A percentile compares a stretch with the other conserved stretches of the same genome.
Conservation (phyloP, 2,113 vertebrate species). For the Albula goreensis region DNA sequence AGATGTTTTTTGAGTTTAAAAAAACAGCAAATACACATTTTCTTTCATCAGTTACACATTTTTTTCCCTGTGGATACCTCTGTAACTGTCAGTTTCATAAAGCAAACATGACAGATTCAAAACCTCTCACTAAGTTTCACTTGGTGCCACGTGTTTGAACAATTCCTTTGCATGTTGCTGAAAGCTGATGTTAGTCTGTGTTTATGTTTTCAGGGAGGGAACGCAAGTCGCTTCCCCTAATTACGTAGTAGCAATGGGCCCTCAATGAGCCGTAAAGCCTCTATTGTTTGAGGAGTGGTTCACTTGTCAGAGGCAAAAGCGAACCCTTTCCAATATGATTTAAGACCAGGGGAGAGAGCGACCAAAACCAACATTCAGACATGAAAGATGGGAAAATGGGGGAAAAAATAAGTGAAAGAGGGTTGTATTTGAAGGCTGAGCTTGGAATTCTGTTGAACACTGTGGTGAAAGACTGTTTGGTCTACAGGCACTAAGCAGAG, state of each 20-base stretch:
- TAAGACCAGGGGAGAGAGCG: constrained; percentile 24
- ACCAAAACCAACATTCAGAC: constrained; percentile 40
- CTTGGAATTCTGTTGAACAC: not conserved
- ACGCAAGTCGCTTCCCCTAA: constrained; percentile 38
- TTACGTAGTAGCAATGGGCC: constrained; percentile 34
- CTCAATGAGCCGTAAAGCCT: constrained; percentile 42
- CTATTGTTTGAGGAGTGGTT: constrained; percentile 48
- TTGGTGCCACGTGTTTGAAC: constrained; percentile 26
- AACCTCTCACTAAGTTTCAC: constrained; percentile 8
- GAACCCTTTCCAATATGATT: constrained; percentile 35
- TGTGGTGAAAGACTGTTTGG: constrained; percentile 11
- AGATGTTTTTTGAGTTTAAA: not conserved
- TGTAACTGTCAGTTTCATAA: constrained; percentile 4
- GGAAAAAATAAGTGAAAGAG: constrained; percentile 16
- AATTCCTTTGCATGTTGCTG: constrained; percentile 23
- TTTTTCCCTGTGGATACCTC: not conserved
- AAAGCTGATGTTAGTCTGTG: constrained; percentile 31
- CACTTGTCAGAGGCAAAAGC: constrained; percentile 34
- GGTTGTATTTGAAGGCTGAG: not conserved
- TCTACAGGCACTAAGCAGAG: not conserved
- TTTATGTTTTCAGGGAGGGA: constrained; percentile 43
- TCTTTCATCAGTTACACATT: not conserved
- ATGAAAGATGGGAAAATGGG: constrained; percentile 16
- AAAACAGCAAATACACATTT: not conserved
- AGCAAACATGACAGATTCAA: not conserved